Base-by-base conservation (phyloP, 2,888 invertebrate genomes). In the Cryptophagus acutangulus region DNA sequence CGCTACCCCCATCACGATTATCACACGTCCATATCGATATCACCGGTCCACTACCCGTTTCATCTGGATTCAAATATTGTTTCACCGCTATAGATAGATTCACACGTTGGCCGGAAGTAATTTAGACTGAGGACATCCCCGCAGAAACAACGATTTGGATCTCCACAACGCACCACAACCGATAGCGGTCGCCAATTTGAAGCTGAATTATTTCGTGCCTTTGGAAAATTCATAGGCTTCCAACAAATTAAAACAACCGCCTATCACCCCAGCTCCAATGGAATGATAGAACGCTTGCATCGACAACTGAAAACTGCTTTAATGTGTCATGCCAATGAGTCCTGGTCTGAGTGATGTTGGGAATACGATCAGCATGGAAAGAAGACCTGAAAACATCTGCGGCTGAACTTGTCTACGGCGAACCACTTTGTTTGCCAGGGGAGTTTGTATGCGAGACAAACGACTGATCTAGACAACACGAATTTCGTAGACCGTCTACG, bases 221-320 rank as follows among this genome's bases (percentile, higher is more conserved):
- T 20, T 6, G 24, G 6, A 20, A 20, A 20, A 20, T n/a, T 20
- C 24, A 8, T 20, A 6, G 24, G 24, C 24, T 8, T 20, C 24
- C 6, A 20, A 20, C 42, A 44, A n/a, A 17, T 24, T 10, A 41
- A 43, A 13, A 48, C 46, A 5, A 49, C 54, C 10, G 45, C 52
- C 2, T 50, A 48, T 30, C 44, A 46, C 18, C 53, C 51, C 3
- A 39, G 45, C 41, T 29, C 48, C n/a, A 52, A 55, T 15, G 46
- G 48, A 5, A 25, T 49, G n/a, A 39, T 54, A 8, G 53, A 56
- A 39, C 18, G 52, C 3, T 43, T 43, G 16, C 51, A 55, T 44
- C 33, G 40, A 8, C 24, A 20, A 20, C 39, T 24, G 41, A 50
- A 29, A 29, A 51, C 24, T 31, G 33, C 20, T 29, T 29, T 36